Conservation (phyloP, 2,113 vertebrate species). For the Ailurus styani region DNA sequence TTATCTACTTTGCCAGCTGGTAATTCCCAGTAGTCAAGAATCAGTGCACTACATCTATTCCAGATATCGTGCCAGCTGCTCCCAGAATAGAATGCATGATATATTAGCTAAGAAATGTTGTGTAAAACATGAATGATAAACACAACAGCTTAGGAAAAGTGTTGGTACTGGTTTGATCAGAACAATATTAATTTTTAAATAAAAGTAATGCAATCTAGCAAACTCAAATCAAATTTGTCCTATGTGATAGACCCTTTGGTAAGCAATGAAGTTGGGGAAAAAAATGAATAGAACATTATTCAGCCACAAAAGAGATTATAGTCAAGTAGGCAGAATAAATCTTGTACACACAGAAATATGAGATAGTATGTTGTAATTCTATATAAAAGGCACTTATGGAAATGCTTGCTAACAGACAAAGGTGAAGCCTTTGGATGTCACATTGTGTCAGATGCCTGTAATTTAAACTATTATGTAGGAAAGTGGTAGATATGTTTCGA, state of each 20-base stretch:
- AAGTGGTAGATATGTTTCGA: background rate
- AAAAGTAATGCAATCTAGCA: background rate
- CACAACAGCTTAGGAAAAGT: background rate
- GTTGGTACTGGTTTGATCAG: background rate
- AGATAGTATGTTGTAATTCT: background rate
- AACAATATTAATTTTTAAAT: background rate
- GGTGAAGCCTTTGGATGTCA: background rate
- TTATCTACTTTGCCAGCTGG: slow-evolving; percentile 14
- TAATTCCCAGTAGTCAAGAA: slow-evolving; percentile 53
- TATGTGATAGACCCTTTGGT: too few species aligned
- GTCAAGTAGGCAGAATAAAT: background rate
- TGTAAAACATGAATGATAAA: slow-evolving; percentile 2
- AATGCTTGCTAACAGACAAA: background rate
- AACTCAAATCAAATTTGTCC: background rate
- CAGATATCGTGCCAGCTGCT: slow-evolving; percentile 9
- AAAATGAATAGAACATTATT: background rate
- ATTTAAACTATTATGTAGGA: background rate
- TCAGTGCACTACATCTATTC: background rate
- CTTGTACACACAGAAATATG: background rate
- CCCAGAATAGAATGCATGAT: background rate
- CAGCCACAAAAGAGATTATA: background rate
- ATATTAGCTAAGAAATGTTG: slow-evolving; percentile 38
- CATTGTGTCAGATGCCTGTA: background rate
- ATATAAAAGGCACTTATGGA: background rate
- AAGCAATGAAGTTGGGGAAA: background rate